Conservation (phyloP, 1,140 invertebrate species). For the Lycorma delicatula region DNA sequence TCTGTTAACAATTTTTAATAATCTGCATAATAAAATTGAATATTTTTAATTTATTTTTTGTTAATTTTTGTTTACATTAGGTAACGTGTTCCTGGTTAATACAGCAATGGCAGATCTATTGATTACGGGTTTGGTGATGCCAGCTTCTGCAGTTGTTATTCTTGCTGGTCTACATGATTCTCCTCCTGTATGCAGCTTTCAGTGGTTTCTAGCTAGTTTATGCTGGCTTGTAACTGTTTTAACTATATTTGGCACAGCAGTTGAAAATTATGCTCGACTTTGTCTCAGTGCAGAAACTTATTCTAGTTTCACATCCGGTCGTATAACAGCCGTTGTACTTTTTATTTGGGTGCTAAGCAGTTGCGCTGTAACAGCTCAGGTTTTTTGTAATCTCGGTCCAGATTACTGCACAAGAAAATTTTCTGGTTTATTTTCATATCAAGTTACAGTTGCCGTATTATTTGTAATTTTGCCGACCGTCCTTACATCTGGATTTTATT, state of each 20-base stretch:
- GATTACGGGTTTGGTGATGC: slow-evolving; percentile 61
- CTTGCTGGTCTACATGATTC: slow-evolving; percentile 53
- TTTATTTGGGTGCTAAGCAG: slow-evolving; percentile 42
- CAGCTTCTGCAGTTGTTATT: slow-evolving; percentile 56
- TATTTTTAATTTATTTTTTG: not conserved
- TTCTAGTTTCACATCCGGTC: slow-evolving; percentile 39
- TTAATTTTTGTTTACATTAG: slow-evolving; percentile 39
- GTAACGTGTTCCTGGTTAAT: slow-evolving; percentile 66
- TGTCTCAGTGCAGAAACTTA: slow-evolving; percentile 45
- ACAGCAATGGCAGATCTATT: slow-evolving; percentile 63
- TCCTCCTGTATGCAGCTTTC: slow-evolving; percentile 48
- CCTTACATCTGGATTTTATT: slow-evolving; percentile 33
- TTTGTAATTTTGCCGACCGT: slow-evolving; percentile 41
- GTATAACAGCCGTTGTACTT: slow-evolving; percentile 44
- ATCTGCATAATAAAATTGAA: no score
- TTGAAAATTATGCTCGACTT: slow-evolving; percentile 52
- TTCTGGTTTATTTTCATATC: slow-evolving; percentile 33
- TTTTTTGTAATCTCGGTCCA: slow-evolving; percentile 40
- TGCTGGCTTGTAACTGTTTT: slow-evolving; percentile 56
- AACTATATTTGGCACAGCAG: slow-evolving; percentile 51
- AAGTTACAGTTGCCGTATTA: slow-evolving; percentile 42
- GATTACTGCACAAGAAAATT: slow-evolving; percentile 50
- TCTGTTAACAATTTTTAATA: no score
- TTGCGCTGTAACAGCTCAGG: slow-evolving; percentile 41
- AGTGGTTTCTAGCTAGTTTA: slow-evolving; percentile 55